phyloP scores from a whole-genome alignment of 1,140 invertebrate genomes.

The Drosophila neocordata region DNA sequence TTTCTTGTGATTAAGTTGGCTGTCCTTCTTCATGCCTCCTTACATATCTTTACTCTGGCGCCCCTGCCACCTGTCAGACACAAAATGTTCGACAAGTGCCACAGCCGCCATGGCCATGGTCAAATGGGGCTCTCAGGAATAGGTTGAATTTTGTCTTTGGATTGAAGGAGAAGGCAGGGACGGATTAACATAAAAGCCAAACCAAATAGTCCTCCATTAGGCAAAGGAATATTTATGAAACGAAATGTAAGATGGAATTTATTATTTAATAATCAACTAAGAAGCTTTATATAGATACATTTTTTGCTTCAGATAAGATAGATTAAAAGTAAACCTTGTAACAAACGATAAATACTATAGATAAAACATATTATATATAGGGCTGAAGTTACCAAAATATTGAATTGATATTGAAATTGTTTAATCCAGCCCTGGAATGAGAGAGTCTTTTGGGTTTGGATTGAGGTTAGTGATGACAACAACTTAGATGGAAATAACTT shows the following conservation, averaged over 20 bases:
- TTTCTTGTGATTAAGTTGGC: conserved; percentile 78
- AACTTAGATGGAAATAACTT: conserved; percentile 78
- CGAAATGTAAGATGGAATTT: too few relatives aligned
- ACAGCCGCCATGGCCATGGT: conserved; percentile 12
- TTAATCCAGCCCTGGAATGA: conserved; percentile 58
- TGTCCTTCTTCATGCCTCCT: conserved; percentile 6
- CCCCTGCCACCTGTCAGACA: not conserved
- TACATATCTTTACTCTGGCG: too few relatives aligned
- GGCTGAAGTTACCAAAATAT: too few relatives aligned
- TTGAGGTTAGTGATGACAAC: conserved; percentile 77
- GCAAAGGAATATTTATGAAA: too few relatives aligned
- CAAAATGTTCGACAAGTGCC: conserved; percentile 15
- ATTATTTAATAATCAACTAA: too few relatives aligned
- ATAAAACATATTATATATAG: too few relatives aligned
- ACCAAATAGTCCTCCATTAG: too few relatives aligned
- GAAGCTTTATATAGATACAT: too few relatives aligned
- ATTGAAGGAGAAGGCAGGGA: not conserved
- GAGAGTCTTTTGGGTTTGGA: not conserved
- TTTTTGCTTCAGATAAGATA: too few relatives aligned
- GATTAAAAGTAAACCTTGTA: too few relatives aligned
- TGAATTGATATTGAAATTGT: conserved; percentile 25
- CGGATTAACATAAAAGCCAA: not conserved
- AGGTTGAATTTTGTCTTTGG: not conserved
- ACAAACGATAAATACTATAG: too few relatives aligned
- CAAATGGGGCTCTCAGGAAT: conserved; percentile 15